These are phyloP conservation scores for Tetranychus piercei DNA, from an alignment of 2,888 invertebrate species.

Conservation along the genomic window DNA sequence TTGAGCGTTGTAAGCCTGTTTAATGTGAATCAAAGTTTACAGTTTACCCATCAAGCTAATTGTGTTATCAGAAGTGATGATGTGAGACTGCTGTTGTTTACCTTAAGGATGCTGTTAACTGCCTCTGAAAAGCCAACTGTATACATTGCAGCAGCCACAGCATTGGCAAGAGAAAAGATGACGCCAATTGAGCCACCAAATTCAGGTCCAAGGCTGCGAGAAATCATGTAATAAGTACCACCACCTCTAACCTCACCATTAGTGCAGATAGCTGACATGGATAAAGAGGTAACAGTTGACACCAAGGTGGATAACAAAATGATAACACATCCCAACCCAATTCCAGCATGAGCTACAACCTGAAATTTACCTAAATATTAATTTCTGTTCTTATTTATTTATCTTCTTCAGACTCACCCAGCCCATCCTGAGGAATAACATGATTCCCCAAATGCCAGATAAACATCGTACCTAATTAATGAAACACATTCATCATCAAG, in stretches of 20 bases:
- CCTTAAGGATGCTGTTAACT: constrained; percentile 49
- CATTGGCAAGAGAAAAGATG: constrained; percentile 89
- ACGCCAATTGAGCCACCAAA: constrained; percentile 87
- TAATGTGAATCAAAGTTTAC: background rate
- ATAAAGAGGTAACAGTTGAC: constrained; percentile 75
- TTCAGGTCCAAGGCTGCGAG: constrained; percentile 75
- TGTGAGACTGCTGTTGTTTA: background rate
- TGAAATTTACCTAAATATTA: background rate
- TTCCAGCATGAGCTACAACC: constrained; percentile 75
- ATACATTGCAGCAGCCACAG: constrained; percentile 89
- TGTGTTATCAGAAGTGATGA: background rate
- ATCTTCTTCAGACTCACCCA: constrained; percentile 44
- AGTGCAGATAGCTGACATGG: constrained; percentile 94
- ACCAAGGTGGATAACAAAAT: constrained; percentile 63
- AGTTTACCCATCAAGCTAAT: background rate
- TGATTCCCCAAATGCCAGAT: constrained; percentile 96
- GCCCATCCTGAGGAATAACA: constrained; percentile 86
- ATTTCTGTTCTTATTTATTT: too few relatives aligned
- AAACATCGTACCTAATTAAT: constrained; percentile 54
- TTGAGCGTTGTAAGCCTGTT: background rate
- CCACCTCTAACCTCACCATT: constrained; percentile 98
- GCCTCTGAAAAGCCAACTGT: constrained; percentile 94
- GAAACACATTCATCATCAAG: background rate
- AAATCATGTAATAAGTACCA: constrained; percentile 93
- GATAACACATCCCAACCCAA: constrained; percentile 50